phyloP scores from a whole-genome alignment of 2,888 invertebrate species.

The Polydrusus cervinus region DNA sequence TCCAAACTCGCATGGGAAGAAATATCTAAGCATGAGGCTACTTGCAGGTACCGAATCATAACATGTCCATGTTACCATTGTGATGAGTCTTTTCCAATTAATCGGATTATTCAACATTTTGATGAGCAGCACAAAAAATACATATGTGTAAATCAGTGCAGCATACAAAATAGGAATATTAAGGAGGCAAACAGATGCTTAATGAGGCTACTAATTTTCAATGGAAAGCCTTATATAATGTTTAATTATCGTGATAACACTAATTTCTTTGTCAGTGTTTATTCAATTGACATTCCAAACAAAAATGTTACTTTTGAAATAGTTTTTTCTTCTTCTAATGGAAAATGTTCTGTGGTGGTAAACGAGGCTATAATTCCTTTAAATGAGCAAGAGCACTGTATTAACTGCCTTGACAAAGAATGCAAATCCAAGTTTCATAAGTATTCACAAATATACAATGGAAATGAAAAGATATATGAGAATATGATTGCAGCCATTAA shows the following conservation, averaged over 20 bases:
- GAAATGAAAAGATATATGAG: conserved; percentile 38
- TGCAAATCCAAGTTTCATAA: conserved; percentile 44
- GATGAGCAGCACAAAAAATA: conserved; percentile 44
- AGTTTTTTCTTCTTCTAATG: conserved; percentile 33
- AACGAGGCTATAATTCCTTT: conserved; percentile 37
- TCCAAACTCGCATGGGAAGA: conserved; percentile 43
- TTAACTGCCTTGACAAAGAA: conserved; percentile 43
- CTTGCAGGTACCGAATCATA: conserved; percentile 44
- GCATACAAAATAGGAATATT: conserved; percentile 40
- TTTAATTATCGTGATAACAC: conserved; percentile 36
- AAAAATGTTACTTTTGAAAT: conserved; percentile 36
- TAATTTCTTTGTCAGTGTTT: conserved; percentile 41
- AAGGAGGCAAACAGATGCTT: conserved; percentile 38
- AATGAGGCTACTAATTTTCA: conserved; percentile 27
- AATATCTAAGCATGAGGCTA: conserved; percentile 43
- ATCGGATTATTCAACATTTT: conserved; percentile 45
- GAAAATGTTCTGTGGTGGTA: conserved; percentile 38
- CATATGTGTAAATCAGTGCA: conserved; percentile 37
- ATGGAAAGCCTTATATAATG: conserved; percentile 39
- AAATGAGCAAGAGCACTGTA: conserved; percentile 49
- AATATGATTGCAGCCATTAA: conserved; percentile 39
- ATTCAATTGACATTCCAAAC: conserved; percentile 30
- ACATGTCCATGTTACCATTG: conserved; percentile 54
- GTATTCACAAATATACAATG: conserved; percentile 36
- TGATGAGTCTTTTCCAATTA: conserved; percentile 37